These are phyloP conservation scores for Drosophila setosimentum DNA, from an alignment of 2,888 invertebrate genomes.

Conservation along the genomic window DNA sequence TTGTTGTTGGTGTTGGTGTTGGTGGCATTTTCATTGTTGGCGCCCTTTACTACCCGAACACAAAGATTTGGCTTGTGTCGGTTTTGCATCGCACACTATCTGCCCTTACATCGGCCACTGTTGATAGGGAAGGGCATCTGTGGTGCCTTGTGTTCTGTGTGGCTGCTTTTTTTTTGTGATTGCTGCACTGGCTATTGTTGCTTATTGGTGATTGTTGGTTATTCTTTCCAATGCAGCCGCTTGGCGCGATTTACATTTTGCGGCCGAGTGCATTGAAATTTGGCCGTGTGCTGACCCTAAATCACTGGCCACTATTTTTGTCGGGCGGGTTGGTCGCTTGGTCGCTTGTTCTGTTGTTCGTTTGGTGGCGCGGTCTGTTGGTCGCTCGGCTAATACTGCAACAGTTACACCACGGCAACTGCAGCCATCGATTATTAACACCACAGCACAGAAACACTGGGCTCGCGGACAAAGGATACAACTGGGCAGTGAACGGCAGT, in stretches of 20 bases:
- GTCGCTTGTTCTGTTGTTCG: slow-evolving; percentile 2
- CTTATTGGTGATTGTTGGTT: slow-evolving; percentile 25
- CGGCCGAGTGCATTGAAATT: slow-evolving; percentile 63
- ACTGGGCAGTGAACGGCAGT: background rate
- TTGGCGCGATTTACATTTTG: slow-evolving; percentile 55
- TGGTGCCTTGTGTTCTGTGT: background rate
- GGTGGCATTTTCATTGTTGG: background rate
- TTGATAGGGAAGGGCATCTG: slow-evolving; percentile 3
- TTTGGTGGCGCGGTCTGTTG: slow-evolving; percentile 1
- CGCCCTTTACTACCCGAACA: slow-evolving; percentile 9
- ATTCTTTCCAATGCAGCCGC: slow-evolving; percentile 25
- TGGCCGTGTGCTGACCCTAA: slow-evolving; percentile 69
- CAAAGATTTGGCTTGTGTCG: background rate
- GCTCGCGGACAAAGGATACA: slow-evolving; percentile 8
- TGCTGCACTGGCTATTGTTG: slow-evolving; percentile 15
- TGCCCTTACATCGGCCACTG: background rate
- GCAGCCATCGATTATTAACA: slow-evolving; percentile 73
- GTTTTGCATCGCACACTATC: background rate
- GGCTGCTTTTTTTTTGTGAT: slow-evolving; percentile 8
- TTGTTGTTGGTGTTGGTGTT: background rate
- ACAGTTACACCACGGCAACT: slow-evolving; percentile 50
- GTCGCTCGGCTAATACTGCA: slow-evolving; percentile 35
- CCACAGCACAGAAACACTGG: slow-evolving; percentile 12
- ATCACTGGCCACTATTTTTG: slow-evolving; percentile 55
- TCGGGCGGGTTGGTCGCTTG: slow-evolving; percentile 5